These are phyloP conservation scores for Sylvia borin DNA, from an alignment of 2,797 vertebrate genomes.

Conservation along the genomic window DNA sequence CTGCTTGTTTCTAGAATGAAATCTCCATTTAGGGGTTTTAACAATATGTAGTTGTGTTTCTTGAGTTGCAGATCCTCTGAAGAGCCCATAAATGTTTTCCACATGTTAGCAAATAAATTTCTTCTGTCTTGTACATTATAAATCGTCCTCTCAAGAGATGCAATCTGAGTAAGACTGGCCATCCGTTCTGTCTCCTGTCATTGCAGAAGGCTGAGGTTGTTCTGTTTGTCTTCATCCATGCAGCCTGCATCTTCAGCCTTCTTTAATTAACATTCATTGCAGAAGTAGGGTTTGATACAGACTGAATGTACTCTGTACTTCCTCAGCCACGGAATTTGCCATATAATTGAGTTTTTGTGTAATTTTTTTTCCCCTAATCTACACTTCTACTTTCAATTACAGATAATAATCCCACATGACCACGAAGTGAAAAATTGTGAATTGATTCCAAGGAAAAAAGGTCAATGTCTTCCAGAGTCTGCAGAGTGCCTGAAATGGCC, in stretches of 20 bases:
- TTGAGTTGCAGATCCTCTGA: constrained; percentile 56
- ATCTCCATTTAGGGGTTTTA: constrained; percentile 35
- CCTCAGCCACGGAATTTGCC: neutral
- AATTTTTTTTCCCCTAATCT: neutral
- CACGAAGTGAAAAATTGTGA: constrained; percentile 41
- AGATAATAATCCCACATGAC: constrained; percentile 48
- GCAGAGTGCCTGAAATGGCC: constrained; percentile 12
- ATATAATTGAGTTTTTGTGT: neutral
- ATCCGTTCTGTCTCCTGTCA: constrained; percentile 37
- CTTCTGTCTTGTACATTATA: constrained; percentile 50
- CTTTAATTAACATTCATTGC: constrained; percentile 26
- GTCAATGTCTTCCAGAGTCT: constrained; percentile 52
- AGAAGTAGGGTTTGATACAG: neutral
- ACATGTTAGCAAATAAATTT: constrained; percentile 70
- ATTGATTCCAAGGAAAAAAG: constrained; percentile 42
- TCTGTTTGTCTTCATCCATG: constrained; percentile 43
- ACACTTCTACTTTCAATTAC: constrained; percentile 45
- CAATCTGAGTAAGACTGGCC: constrained; percentile 54
- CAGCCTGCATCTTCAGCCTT: constrained; percentile 28
- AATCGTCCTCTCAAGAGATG: constrained; percentile 56
- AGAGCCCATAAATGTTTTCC: constrained; percentile 65
- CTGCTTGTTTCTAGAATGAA: neutral
- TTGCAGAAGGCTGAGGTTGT: neutral
- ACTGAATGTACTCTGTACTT: neutral
- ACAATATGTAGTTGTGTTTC: constrained; percentile 46